Evolutionary conservation across 2,797 vertebrate species (phyloP), one percentile per base, ranked within the genome.

Genomic region (Chelon auratus): DNA sequence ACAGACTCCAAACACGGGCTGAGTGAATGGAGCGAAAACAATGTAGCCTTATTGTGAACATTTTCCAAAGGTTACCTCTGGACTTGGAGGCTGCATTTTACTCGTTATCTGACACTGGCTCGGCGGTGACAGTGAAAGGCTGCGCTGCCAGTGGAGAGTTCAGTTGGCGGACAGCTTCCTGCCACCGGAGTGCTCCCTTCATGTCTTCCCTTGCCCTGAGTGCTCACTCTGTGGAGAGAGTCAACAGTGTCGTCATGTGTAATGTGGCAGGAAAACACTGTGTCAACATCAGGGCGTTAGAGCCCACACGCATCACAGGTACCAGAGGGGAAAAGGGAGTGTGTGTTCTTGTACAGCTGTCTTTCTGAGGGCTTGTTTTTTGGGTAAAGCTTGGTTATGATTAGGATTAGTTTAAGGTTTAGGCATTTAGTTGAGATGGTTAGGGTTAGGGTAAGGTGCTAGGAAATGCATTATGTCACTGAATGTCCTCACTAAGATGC

Each of bases 221-320:
- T 52, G 43, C 58, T 75, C 4, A 1, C 83, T 87, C 78, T 64
- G 72, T 53, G 51, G 61, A 75, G 40, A 52, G 42, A 77, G 48
- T 80, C 72, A 70, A 54, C 60, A 72, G 30, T 77, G 75, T 81
- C 39, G 8, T 78, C 56, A 42, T 66, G 72, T 81, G 74, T 76
- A 73, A 79, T 80, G 81, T 80, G 59, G 65, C 75, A 80, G 77
- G 52, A 74, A 83, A 80, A 77, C 50, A 62, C 42, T 51, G 51
- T 74, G 84, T 85, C 83, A 88, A 81, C 69, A 80, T 76, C 33
- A 42, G 70, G 66, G 37, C 12, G 15, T 69, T 61, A 36, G 47
- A 78, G 53, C 64, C 63, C 57, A 56, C 62, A 45, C 9, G n/a
- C 70, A 63, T 54, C 67, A 58, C 79, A 81, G 74, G 64, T 68